These are phyloP conservation scores for Siniperca scherzeri DNA, from an alignment of 2,797 vertebrate species.

Conservation along the genomic window DNA sequence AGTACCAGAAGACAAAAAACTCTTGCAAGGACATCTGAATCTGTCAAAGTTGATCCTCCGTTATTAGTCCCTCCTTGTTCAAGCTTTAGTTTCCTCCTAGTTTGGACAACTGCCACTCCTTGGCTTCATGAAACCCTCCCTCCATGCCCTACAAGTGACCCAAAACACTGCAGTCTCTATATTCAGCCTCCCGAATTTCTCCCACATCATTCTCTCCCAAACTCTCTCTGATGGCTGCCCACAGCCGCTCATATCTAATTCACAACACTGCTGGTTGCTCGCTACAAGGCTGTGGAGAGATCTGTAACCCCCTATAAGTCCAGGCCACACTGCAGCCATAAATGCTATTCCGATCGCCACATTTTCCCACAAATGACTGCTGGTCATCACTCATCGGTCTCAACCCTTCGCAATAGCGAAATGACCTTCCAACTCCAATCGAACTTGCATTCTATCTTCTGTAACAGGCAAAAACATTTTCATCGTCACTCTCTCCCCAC, in stretches of 20 bases:
- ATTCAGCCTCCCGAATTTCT: slow-evolving; percentile 36
- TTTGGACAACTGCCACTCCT: slow-evolving; percentile 10
- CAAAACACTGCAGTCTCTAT: slow-evolving; percentile 40
- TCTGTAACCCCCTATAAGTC: not conserved
- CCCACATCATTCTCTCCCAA: slow-evolving; percentile 18
- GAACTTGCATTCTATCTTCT: slow-evolving; percentile 22
- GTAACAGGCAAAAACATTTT: slow-evolving; percentile 10
- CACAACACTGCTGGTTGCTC: slow-evolving; percentile 10
- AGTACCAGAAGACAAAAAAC: not conserved
- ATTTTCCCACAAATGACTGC: slow-evolving; percentile 31
- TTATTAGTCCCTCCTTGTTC: not conserved
- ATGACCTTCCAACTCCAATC: slow-evolving; percentile 54
- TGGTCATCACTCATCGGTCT: slow-evolving; percentile 33
- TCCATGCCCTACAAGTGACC: slow-evolving; percentile 39
- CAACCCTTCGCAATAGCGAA: not conserved
- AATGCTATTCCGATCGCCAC: not conserved
- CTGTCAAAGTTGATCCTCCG: not conserved
- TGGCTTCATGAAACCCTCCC: slow-evolving; percentile 27
- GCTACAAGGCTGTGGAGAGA: not conserved
- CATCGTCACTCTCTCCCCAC: slow-evolving; percentile 22
- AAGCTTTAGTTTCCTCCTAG: not conserved
- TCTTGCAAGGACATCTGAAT: slow-evolving; percentile 12
- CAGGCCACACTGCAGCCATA: slow-evolving; percentile 10
- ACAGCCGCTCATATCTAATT: slow-evolving; percentile 48
- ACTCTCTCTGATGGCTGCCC: slow-evolving; percentile 18